phyloP scores from a whole-genome alignment of 2,888 invertebrate species.

The Micoletzkya japonica region DNA sequence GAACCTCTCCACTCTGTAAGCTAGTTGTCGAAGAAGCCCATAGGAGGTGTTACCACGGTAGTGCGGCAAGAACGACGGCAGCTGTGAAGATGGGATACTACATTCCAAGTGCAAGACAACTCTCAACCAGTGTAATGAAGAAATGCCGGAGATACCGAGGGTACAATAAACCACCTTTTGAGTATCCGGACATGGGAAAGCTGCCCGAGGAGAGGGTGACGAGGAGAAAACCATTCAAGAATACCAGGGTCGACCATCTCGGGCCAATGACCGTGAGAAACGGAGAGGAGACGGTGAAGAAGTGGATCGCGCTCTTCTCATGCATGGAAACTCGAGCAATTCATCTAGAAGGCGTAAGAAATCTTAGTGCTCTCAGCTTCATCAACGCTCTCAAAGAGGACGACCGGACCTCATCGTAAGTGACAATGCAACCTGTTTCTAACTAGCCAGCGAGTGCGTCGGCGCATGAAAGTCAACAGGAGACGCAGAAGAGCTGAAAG shows the following conservation, averaged over 20 bases:
- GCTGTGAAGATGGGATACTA: slow-evolving; percentile 43
- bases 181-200: slow-evolving; percentile 61
- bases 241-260: slow-evolving; percentile 35
- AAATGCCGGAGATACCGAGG: background rate
- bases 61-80: background rate
- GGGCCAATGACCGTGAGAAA: slow-evolving; percentile 4
- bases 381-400: slow-evolving; percentile 59
- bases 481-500: background rate
- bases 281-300: slow-evolving; percentile 41
- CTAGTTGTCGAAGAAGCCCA: background rate
- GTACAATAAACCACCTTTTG: slow-evolving; percentile 52
- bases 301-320: slow-evolving; percentile 64
- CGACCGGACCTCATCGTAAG: slow-evolving; percentile 50
- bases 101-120: background rate
- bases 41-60: background rate
- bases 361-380: slow-evolving; percentile 60
- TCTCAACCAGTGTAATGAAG: background rate
- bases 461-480: background rate
- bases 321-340: slow-evolving; percentile 65
- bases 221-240: slow-evolving; percentile 58
- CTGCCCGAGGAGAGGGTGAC: slow-evolving; percentile 32
- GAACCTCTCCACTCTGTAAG: background rate
- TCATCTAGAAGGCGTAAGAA: slow-evolving; percentile 63
- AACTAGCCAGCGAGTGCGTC: slow-evolving; percentile 35
- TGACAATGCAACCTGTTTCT: slow-evolving; percentile 66